These are phyloP conservation scores for Ascidia mentula DNA, from an alignment of 23 tunicate species.

Conservation along the genomic window DNA sequence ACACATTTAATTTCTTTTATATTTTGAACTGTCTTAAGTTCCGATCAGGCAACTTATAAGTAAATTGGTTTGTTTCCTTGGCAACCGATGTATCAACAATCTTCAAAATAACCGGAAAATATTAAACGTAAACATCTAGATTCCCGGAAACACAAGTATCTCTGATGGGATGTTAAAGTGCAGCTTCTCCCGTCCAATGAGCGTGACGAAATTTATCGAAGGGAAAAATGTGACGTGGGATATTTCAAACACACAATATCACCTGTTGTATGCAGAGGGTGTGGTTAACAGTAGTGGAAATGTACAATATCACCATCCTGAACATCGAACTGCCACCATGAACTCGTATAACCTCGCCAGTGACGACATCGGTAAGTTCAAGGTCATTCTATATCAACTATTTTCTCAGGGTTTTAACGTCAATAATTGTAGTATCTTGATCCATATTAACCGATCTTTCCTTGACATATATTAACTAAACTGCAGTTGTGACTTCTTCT, in stretches of 20 bases:
- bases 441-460: too few relatives aligned
- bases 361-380: not conserved
- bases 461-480: not conserved
- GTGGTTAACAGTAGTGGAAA: not conserved
- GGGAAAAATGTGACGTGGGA: not conserved
- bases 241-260: not conserved
- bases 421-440: not conserved
- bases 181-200: conserved; percentile 1
- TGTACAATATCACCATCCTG: not conserved
- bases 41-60: too few relatives aligned
- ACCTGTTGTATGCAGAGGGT: not conserved
- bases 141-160: conserved; percentile 1
- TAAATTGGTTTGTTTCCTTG: too few relatives aligned
- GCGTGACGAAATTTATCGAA: not conserved
- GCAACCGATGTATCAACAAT: too few relatives aligned
- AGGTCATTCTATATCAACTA: not conserved
- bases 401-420: not conserved
- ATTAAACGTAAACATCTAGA: too few relatives aligned
- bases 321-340: not conserved
- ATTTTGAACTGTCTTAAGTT: too few relatives aligned
- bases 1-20: too few relatives aligned
- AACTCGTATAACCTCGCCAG: not conserved
- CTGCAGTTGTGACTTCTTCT: not conserved
- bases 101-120: too few relatives aligned
- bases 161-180: conserved; percentile 4